phyloP scores from a whole-genome alignment of 2,113 vertebrate genomes.

The Chrysochloris asiatica region DNA sequence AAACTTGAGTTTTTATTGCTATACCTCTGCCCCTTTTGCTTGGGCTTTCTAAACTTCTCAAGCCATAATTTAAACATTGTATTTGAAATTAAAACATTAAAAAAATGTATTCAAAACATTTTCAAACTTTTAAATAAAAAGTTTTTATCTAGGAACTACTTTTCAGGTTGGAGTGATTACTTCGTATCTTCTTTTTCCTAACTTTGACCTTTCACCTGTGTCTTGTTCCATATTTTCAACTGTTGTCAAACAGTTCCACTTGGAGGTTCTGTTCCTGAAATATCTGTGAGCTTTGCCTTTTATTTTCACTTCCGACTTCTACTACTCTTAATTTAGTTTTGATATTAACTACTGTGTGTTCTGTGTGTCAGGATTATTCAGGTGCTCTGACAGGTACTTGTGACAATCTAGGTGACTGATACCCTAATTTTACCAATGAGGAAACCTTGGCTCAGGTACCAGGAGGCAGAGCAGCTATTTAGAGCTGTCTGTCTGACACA shows the following conservation, averaged over 20 bases:
- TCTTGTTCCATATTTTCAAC: neutral
- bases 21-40: neutral
- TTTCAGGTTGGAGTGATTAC: constrained; percentile 24
- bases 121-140: neutral
- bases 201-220: neutral
- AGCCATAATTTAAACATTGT: too few relatives aligned
- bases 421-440: neutral
- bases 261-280: constrained; percentile 10
- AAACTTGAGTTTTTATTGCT: neutral
- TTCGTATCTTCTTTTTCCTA: neutral
- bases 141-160: neutral
- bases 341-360: neutral
- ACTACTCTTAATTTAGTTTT: neutral
- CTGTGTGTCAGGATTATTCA: neutral
- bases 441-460: neutral
- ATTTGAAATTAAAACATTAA: too few relatives aligned
- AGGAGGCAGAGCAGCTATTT: neutral
- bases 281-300: neutral
- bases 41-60: neutral
- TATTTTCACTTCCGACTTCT: constrained; percentile 6
- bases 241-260: neutral
- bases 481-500: neutral
- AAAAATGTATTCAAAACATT: neutral
- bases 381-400: neutral
- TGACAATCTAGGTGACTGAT: neutral